These are phyloP conservation scores for Strigops habroptila DNA, from an alignment of 2,113 vertebrate genomes.

Conservation along the genomic window DNA sequence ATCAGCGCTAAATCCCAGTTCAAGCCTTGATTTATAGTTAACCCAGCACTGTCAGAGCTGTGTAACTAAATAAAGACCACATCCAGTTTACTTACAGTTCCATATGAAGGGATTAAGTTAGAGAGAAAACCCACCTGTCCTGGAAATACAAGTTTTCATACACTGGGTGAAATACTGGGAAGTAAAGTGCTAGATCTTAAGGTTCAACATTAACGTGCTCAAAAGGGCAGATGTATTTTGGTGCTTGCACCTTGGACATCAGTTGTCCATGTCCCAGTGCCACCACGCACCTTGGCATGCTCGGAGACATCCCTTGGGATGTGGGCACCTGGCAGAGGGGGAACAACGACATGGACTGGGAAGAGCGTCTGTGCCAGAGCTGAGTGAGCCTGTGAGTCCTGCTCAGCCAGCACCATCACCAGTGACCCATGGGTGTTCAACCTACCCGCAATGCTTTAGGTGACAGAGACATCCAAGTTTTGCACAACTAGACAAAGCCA, in stretches of 20 bases:
- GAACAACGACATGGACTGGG: fast-evolving
- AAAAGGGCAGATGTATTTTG: neutral
- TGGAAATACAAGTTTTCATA: neutral
- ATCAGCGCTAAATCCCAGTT: neutral
- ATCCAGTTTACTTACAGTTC: neutral
- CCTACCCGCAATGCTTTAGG: neutral
- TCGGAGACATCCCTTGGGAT: neutral
- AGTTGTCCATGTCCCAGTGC: neutral
- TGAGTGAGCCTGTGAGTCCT: neutral
- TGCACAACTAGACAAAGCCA: neutral
- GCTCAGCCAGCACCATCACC: neutral
- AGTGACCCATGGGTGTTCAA: neutral
- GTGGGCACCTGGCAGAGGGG: neutral
- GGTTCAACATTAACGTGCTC: neutral
- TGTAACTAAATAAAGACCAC: neutral
- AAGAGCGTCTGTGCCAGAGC: neutral
- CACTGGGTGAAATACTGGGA: neutral
- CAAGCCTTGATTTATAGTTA: neutral
- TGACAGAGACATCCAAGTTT: fast-evolving
- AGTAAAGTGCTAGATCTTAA: neutral
- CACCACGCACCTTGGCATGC: neutral
- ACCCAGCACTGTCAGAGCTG: neutral
- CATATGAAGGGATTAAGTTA: neutral
- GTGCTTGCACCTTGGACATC: fast-evolving
- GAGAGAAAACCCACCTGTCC: fast-evolving